A percentile compares a stretch with the other conserved stretches of the same genome.
phyloP scores from a whole-genome alignment of 2,113 vertebrate genomes.

The Oncorhynchus gorbuscha region DNA sequence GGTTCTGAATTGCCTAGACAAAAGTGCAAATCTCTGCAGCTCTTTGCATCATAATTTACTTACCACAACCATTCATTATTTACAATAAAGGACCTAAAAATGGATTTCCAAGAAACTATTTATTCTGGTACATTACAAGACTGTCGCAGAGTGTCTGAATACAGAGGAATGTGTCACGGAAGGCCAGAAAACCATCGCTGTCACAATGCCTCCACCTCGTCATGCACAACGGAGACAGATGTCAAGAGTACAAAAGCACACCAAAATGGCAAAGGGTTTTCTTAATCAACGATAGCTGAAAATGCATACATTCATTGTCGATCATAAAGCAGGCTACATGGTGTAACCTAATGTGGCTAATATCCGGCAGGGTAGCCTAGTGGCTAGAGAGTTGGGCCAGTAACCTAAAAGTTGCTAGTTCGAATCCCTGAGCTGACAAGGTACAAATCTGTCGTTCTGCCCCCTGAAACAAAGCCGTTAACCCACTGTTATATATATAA shows the following conservation, averaged over 20 bases:
- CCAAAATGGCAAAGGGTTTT: background rate
- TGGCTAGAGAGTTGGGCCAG: too few species aligned
- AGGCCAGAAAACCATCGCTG: background rate
- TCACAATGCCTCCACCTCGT: background rate
- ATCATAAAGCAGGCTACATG: background rate
- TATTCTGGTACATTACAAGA: background rate
- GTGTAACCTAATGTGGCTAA: background rate
- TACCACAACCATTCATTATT: conserved; percentile 39
- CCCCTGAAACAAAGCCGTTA: too few species aligned
- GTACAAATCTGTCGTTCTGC: too few species aligned
- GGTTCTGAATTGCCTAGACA: background rate
- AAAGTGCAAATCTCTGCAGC: conserved; percentile 25
- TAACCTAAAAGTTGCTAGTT: too few species aligned
- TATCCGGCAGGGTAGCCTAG: too few species aligned
- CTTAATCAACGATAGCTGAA: background rate
- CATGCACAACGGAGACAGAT: background rate
- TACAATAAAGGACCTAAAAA: conserved; percentile 38
- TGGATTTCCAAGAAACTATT: conserved; percentile 21
- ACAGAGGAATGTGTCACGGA: conserved; percentile 7
- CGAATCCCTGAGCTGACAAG: too few species aligned
- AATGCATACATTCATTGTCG: background rate
- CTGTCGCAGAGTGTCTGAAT: conserved; percentile 1
- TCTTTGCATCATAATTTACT: conserved; percentile 37
- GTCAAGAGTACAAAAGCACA: background rate
- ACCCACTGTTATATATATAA: too few species aligned